Conservation (phyloP, 2,888 invertebrate species). For the Drosophila helvetica region DNA sequence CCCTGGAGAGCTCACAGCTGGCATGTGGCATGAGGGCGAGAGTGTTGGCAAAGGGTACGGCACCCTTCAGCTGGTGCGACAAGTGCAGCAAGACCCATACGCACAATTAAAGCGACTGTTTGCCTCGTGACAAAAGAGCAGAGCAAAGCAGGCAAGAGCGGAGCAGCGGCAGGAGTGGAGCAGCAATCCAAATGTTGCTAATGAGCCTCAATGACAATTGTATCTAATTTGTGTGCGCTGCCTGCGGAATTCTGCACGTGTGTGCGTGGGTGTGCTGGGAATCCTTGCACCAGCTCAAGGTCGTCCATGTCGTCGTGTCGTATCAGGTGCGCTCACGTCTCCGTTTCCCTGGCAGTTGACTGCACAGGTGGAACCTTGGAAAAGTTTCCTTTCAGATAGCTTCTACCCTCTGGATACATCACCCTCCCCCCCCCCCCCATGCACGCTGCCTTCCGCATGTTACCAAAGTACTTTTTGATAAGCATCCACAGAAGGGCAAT, state of each 20-base stretch:
- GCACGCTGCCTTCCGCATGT: constrained; percentile 1
- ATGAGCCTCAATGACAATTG: constrained; percentile 26
- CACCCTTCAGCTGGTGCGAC: constrained; percentile 32
- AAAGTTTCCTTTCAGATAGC: constrained; percentile 16
- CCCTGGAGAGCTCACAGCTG: constrained; percentile 10
- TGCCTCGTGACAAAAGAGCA: constrained; percentile 33
- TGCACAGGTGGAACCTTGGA: constrained; percentile 10
- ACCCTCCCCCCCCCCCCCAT: not conserved
- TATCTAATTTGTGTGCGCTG: constrained; percentile 13
- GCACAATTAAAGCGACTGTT: constrained; percentile 59
- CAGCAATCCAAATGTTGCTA: constrained; percentile 38
- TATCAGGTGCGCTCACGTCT: constrained; percentile 7
- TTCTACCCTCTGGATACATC: not conserved
- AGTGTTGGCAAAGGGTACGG: not conserved
- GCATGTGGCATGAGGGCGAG: constrained; percentile 2
- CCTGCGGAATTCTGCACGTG: not conserved
- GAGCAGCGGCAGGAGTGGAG: constrained; percentile 4
- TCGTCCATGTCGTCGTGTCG: constrained; percentile 37
- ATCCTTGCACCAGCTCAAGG: constrained; percentile 55
- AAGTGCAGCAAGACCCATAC: constrained; percentile 44
- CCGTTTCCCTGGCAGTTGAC: not conserved
- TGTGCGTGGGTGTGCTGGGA: constrained; percentile 2
- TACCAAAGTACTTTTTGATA: constrained; percentile 29
- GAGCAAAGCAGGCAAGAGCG: not conserved
- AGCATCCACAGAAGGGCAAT: constrained; percentile 38